Evolutionary conservation across 2,888 invertebrate species (phyloP), one percentile per base, ranked within the genome.

Genomic region (Petrolisthes manimaculis): DNA sequence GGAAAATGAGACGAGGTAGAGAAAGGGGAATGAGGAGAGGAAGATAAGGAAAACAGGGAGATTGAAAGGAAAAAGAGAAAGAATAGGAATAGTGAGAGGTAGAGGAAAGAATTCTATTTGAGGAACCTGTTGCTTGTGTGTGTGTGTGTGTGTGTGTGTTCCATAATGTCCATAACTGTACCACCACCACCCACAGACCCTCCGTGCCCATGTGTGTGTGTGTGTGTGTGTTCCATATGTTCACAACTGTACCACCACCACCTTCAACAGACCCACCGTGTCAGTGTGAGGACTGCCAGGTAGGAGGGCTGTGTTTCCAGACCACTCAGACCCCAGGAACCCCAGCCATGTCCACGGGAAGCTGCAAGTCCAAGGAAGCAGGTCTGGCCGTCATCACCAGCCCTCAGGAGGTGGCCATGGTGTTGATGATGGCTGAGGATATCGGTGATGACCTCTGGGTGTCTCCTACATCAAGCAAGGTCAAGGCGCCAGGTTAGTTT

Each of bases 401-500:
- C 54, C 24, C 51, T 3, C 21, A 55, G 37, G 81, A 84, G 9
- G 55, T 90, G 21, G 77, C 18, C 18, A 74, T 86, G n/a, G 71
- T 90, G 53, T 61, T 90, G 54, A n/a, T 78, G 56, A 69, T 83
- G 55, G 88, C 88, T n/a, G 55, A 75, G 24, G 67, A 51, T 1
- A n/a, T 84, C 5, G 86, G 78, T 4, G 88, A 90, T 37, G 88
- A 90, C 75, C 81, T 90, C 9, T 90, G 90, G 90, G 86, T 90
- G 61, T 56, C 77, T 9, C 24, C 54, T 8, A 55, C 24, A 18
- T 87, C 87, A 8, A 51, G 21, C 24, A 87, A 21, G 24, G 37
- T 86, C 5, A 21, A 69, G 54, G 78, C 69, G n/a, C 21, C 82
- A 75, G 86, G 86, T 86, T 55, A 12, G 85, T 69, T n/a, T 56